These are phyloP conservation scores for Limonius californicus DNA, from an alignment of 1,140 invertebrate genomes.

Conservation along the genomic window DNA sequence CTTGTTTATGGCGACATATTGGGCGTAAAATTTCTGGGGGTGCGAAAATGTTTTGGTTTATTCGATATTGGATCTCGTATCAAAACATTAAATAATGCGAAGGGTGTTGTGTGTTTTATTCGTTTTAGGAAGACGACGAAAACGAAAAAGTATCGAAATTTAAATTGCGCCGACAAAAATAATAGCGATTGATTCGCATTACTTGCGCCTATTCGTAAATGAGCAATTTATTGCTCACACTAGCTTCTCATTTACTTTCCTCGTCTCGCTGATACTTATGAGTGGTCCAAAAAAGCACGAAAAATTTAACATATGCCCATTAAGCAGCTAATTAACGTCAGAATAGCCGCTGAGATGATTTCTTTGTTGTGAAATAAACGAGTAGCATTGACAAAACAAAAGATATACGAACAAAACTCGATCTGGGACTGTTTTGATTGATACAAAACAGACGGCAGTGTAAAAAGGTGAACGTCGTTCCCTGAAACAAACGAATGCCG, in stretches of 20 bases:
- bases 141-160: too few relatives aligned
- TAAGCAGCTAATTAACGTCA: slow-evolving; percentile 41
- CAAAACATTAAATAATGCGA: slow-evolving; percentile 22
- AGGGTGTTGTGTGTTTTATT: not conserved
- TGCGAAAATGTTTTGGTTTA: slow-evolving; percentile 28
- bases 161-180: too few relatives aligned
- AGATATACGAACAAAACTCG: slow-evolving; percentile 27
- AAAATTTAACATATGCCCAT: slow-evolving; percentile 42
- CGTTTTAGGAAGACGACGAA: too few relatives aligned
- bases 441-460: slow-evolving; percentile 43
- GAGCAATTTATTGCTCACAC: too few relatives aligned
- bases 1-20: slow-evolving; percentile 34
- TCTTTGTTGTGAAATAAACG: slow-evolving; percentile 38
- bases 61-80: slow-evolving; percentile 33
- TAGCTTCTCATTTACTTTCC: too few relatives aligned
- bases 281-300: slow-evolving; percentile 22
- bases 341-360: slow-evolving; percentile 39
- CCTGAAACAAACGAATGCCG: slow-evolving; percentile 39
- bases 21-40: slow-evolving; percentile 28
- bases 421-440: slow-evolving; percentile 37
- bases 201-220: too few relatives aligned
- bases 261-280: slow-evolving; percentile 21
- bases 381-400: slow-evolving; percentile 31
- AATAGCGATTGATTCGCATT: too few relatives aligned
- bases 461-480: slow-evolving; percentile 34